These are phyloP conservation scores for Pseudomyrmex sp. DNA, from an alignment of 1,140 invertebrate species.

Conservation along the genomic window DNA sequence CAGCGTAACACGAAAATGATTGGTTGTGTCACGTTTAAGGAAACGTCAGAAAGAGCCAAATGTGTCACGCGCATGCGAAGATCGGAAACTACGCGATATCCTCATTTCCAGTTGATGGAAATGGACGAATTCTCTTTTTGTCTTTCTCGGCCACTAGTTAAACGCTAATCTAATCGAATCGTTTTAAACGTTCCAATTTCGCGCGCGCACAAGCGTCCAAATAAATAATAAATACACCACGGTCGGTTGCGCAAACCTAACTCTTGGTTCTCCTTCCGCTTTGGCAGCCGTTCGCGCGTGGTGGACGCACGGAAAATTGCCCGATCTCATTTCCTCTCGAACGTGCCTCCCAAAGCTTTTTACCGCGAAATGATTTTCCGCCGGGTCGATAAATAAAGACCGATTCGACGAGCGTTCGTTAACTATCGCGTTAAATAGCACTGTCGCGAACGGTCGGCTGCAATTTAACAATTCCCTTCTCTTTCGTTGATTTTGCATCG, in stretches of 20 bases:
- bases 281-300: slow-evolving; percentile 7
- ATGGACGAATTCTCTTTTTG: background rate
- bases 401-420: slow-evolving; percentile 52
- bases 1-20: too few relatives aligned
- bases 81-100: background rate
- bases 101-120: background rate
- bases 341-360: slow-evolving; percentile 57
- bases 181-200: slow-evolving; percentile 67
- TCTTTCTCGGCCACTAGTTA: slow-evolving; percentile 40
- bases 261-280: slow-evolving; percentile 11
- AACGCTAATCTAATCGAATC: slow-evolving; percentile 69
- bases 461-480: slow-evolving; percentile 21
- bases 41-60: too few relatives aligned
- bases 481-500: slow-evolving; percentile 19
- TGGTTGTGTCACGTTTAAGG: too few relatives aligned
- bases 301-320: slow-evolving; percentile 63
- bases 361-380: slow-evolving; percentile 61
- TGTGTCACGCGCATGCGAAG: too few relatives aligned
- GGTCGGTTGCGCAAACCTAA: background rate
- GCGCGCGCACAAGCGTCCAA: slow-evolving; percentile 57
- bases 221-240: slow-evolving; percentile 72
- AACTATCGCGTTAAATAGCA: slow-evolving; percentile 44
- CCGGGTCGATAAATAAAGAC: slow-evolving; percentile 55
- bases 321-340: slow-evolving; percentile 67
- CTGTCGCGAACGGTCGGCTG: background rate